These are phyloP conservation scores for Istiophorus platypterus DNA, from an alignment of 2,113 vertebrate genomes.

Conservation along the genomic window DNA sequence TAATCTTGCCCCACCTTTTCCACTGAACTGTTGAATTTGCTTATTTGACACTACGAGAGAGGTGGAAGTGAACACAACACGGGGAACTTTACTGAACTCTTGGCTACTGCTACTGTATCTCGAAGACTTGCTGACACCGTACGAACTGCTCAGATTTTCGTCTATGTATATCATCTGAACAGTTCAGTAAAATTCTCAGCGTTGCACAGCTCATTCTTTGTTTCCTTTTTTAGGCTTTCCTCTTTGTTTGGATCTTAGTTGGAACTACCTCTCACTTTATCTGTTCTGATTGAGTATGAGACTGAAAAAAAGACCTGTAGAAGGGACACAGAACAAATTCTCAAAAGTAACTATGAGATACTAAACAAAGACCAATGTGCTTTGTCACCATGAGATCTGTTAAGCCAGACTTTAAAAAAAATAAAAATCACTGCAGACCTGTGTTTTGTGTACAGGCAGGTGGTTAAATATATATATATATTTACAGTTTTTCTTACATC, in stretches of 20 bases:
- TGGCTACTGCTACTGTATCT: background rate
- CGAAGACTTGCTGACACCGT: constrained; percentile 1
- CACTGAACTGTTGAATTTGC: constrained; percentile 9
- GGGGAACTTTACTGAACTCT: constrained; percentile 15
- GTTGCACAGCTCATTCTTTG: constrained; percentile 18
- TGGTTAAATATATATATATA: constrained; percentile 57
- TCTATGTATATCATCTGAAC: background rate
- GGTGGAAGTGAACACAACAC: background rate
- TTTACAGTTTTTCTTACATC: constrained; percentile 38
- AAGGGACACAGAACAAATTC: constrained; percentile 20
- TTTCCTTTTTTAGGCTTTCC: constrained; percentile 33
- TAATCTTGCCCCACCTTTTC: background rate
- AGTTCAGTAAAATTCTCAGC: constrained; percentile 1
- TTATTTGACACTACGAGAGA: too few species aligned
- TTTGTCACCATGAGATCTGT: constrained; percentile 35
- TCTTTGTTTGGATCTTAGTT: background rate
- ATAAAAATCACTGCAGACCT: constrained; percentile 22
- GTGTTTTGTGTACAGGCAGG: background rate
- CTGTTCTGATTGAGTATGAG: constrained; percentile 30
- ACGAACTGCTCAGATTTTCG: background rate
- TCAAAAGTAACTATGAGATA: constrained; percentile 23
- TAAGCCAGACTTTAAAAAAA: constrained; percentile 1
- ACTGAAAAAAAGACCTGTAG: constrained; percentile 9
- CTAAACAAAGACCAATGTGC: constrained; percentile 25
- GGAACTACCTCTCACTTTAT: background rate